Evolutionary conservation across 2,888 invertebrate species (phyloP).

Genomic region (Melipona beecheii): DNA sequence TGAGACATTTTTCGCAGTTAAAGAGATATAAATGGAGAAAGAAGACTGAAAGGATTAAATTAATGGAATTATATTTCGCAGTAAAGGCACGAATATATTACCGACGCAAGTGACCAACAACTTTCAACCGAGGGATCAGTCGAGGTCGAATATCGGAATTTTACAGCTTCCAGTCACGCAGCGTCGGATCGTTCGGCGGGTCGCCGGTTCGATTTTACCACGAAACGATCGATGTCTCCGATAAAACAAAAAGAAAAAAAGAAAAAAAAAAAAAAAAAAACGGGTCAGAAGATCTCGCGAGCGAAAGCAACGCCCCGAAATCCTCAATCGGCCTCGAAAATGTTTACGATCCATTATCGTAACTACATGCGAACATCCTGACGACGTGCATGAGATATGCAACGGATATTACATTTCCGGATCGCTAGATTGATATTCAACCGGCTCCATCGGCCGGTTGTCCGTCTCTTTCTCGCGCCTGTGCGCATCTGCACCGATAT

Average conservation of each 20-base stretch:
- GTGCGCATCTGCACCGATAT: conserved; percentile 14
- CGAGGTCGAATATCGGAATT: conserved; percentile 14
- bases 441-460: conserved; percentile 42
- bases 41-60: no score
- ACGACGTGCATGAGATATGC: conserved; percentile 64
- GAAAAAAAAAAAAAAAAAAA: background rate
- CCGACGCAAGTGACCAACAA: background rate
- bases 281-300: background rate
- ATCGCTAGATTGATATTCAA: conserved; percentile 65
- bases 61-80: no score
- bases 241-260: no score
- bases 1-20: no score
- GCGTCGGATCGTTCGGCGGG: background rate
- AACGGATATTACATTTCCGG: conserved; percentile 71
- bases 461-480: background rate
- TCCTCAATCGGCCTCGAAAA: conserved; percentile 37
- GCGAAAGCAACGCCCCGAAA: background rate
- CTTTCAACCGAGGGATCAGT: conserved; percentile 11
- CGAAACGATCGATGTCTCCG: background rate
- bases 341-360: conserved; percentile 62
- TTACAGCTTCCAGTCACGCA: conserved; percentile 36
- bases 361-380: conserved; percentile 46
- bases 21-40: no score
- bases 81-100: background rate
- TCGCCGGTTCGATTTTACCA: background rate